Evolutionary conservation across 2,888 invertebrate species (phyloP).

Genomic region (Malachius bipustulatus): DNA sequence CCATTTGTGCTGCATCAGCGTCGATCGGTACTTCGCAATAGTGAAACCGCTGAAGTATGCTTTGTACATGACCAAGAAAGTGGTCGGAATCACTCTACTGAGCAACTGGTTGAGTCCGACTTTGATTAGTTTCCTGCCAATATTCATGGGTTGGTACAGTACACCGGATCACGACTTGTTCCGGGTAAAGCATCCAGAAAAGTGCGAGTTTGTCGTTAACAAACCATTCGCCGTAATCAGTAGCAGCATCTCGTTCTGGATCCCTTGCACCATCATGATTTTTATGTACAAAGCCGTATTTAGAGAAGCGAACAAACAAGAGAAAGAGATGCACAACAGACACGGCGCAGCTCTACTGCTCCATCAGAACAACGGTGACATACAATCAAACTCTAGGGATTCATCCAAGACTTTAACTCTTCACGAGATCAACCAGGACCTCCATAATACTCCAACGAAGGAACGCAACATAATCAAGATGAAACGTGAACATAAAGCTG

Average conservation of each 20-base stretch:
- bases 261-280: conserved; percentile 88
- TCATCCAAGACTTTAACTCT: conserved; percentile 56
- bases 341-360: conserved; percentile 74
- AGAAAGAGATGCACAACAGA: conserved; percentile 74
- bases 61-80: conserved; percentile 77
- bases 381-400: conserved; percentile 40
- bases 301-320: conserved; percentile 79
- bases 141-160: conserved; percentile 92
- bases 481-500: conserved; percentile 91
- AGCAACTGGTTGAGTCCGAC: conserved; percentile 83
- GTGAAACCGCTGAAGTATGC: conserved; percentile 90
- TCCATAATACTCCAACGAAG: conserved; percentile 69
- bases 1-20: conserved; percentile 89
- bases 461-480: conserved; percentile 82
- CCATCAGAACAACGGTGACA: conserved; percentile 56
- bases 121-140: conserved; percentile 86
- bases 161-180: conserved; percentile 58
- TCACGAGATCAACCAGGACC: conserved; percentile 54
- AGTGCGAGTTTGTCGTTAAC: conserved; percentile 74
- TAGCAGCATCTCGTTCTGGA: conserved; percentile 90
- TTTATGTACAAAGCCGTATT: conserved; percentile 85
- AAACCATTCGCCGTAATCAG: conserved; percentile 78
- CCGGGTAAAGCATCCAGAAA: conserved; percentile 46
- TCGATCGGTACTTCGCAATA: conserved; percentile 85
- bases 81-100: conserved; percentile 58